Evolutionary conservation across 2,113 vertebrate genomes (phyloP).

Genomic region (Hippocampus abdominalis): DNA sequence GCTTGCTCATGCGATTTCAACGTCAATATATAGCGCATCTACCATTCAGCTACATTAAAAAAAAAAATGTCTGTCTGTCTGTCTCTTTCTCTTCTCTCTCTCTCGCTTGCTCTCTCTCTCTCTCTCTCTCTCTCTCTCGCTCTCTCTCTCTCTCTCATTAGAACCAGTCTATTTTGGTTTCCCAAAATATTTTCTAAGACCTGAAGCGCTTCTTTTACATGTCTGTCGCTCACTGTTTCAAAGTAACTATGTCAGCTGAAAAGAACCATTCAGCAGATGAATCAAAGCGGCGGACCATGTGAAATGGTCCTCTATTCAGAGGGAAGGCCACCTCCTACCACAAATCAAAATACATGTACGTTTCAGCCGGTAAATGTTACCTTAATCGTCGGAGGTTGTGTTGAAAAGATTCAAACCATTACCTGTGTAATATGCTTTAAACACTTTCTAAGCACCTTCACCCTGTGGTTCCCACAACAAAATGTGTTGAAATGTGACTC

Average conservation of each 20-base stretch:
- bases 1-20: conserved; percentile 53
- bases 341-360: conserved; percentile 22
- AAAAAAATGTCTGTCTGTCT: no score
- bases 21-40: neutral
- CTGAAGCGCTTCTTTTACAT: conserved; percentile 67
- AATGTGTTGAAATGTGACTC: neutral
- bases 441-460: neutral
- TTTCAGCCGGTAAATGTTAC: conserved; percentile 10
- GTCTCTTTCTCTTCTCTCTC: no score
- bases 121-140: conserved; percentile 34
- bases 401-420: conserved; percentile 15
- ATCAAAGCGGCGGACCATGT: conserved; percentile 60
- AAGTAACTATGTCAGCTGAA: conserved; percentile 61
- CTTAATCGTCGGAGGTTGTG: conserved; percentile 6
- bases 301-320: conserved; percentile 56
- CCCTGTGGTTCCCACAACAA: neutral
- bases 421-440: conserved; percentile 1
- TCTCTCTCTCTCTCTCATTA: conserved; percentile 38
- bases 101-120: conserved; percentile 24
- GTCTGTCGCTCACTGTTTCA: conserved; percentile 55
- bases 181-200: conserved; percentile 72
- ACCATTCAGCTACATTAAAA: no score
- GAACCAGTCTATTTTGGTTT: conserved; percentile 71
- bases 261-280: conserved; percentile 65
- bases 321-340: conserved; percentile 49